Evolutionary conservation across 2,113 vertebrate genomes (phyloP), one percentile per base, ranked within the genome.

Genomic region (Panurus biarmicus): DNA sequence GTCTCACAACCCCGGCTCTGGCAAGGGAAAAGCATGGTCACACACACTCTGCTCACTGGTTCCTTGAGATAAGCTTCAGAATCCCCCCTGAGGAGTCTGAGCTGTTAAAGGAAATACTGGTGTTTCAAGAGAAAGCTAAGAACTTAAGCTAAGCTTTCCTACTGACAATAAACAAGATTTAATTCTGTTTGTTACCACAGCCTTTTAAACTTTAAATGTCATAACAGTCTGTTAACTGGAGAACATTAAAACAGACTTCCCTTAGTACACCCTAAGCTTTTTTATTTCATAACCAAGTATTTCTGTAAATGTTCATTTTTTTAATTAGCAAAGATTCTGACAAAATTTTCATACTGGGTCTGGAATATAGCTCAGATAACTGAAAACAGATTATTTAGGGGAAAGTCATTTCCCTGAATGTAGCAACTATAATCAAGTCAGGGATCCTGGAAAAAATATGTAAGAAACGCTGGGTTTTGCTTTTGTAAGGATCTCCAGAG

Each of bases 1-100:
- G 98, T 14, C 99, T 97, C 69, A 99, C 99, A 18, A 97, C 98
- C 54, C 98, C 98, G 38, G 98, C 98, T 97, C 99, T 99, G 90
- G 11, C 85, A 65, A 13, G 58, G 78, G n/a, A 36, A 65, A 85
- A 40, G 2, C 69, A 25, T 3, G 18, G 25, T 92, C 82, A 90
- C 44, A 60, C 48, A 44, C 47, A 12, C 33, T 23, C 5, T 3
- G 78, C 16, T 10, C 75, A 50, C 58, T n/a, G 36, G 9, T 7
- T 67, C 53, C 56, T 26, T 6, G 4, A 42, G 29, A 44, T 0
- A 18, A 76, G 26, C 65, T 72, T 67, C 78, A 61, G 67, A 77
- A 81, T 35, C 3, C 28, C 3, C 42, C 35, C 23, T 14, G 12
- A 35, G 21, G 42, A 77, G 38, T 38, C 40, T 14, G 35, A 65